Conservation (phyloP, 2,113 vertebrate species). For the Ophiodon elongatus region DNA sequence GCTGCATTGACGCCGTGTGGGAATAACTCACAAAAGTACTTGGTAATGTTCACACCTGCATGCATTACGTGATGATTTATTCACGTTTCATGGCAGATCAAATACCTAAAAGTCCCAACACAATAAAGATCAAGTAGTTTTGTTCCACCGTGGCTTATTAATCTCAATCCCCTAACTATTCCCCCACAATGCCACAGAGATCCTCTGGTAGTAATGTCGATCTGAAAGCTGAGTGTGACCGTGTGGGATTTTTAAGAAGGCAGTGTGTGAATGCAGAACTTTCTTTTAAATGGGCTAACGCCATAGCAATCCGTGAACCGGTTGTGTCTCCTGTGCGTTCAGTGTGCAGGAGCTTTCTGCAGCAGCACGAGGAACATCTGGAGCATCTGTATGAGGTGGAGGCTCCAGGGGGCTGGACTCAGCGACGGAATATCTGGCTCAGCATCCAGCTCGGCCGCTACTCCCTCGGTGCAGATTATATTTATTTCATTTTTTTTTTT, state of each 20-base stretch:
- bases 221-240: background rate
- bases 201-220: background rate
- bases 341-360: conserved; percentile 91
- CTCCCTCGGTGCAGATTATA: conserved; percentile 57
- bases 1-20: background rate
- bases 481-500: too few species aligned
- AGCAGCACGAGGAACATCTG: conserved; percentile 76
- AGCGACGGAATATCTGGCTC: conserved; percentile 92
- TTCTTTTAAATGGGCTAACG: too few species aligned
- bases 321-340: conserved; percentile 24
- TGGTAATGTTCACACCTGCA: background rate
- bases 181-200: background rate
- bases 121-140: background rate
- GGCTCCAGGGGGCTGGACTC: conserved; percentile 89
- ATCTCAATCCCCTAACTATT: background rate
- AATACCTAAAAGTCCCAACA: background rate
- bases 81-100: background rate
- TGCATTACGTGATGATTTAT: background rate
- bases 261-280: too few species aligned
- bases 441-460: conserved; percentile 84
- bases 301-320: background rate
- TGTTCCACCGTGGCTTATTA: too few species aligned
- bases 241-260: too few species aligned
- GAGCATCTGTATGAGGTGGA: conserved; percentile 92
- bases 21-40: background rate